Evolutionary conservation across 1,140 invertebrate species (phyloP).

Genomic region (Meloidogyne exigua): DNA sequence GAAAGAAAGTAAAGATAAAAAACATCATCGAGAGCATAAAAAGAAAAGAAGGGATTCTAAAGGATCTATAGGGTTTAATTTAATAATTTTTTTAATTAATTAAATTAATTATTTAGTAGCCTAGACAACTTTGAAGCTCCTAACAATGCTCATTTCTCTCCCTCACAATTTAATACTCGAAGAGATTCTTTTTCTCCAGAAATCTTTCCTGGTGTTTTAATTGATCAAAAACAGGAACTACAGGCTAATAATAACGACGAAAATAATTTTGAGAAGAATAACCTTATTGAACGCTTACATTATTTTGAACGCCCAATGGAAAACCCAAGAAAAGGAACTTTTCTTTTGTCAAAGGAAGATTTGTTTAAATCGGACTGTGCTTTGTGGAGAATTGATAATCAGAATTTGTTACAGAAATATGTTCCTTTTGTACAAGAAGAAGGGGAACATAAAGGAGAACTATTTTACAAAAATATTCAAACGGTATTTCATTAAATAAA

Average conservation of each 20-base stretch:
- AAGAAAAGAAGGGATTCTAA: conserved; percentile 26
- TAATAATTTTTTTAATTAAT: neutral
- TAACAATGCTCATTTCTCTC: neutral
- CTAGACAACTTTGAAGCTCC: neutral
- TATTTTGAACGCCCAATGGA: conserved; percentile 25
- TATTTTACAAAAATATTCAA: conserved; percentile 35
- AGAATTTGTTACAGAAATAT: conserved; percentile 49
- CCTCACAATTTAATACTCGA: neutral
- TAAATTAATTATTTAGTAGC: neutral
- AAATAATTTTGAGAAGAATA: neutral
- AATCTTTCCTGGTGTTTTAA: neutral
- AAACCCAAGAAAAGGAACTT: conserved; percentile 36
- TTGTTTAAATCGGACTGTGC: conserved; percentile 38
- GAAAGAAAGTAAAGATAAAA: conserved; percentile 32
- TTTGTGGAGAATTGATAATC: conserved; percentile 45
- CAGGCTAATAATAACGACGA: no score
- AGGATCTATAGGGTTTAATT: neutral
- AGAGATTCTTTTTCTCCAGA: conserved; percentile 4
- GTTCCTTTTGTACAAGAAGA: conserved; percentile 24
- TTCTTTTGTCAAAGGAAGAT: conserved; percentile 41
- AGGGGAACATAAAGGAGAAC: conserved; percentile 1
- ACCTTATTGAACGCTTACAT: conserved; percentile 11
- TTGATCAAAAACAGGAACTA: neutral
- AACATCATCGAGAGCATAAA: conserved; percentile 15
- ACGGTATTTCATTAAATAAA: conserved; percentile 22